Conservation (phyloP, 2,888 invertebrate species). For the Meta bourneti region DNA sequence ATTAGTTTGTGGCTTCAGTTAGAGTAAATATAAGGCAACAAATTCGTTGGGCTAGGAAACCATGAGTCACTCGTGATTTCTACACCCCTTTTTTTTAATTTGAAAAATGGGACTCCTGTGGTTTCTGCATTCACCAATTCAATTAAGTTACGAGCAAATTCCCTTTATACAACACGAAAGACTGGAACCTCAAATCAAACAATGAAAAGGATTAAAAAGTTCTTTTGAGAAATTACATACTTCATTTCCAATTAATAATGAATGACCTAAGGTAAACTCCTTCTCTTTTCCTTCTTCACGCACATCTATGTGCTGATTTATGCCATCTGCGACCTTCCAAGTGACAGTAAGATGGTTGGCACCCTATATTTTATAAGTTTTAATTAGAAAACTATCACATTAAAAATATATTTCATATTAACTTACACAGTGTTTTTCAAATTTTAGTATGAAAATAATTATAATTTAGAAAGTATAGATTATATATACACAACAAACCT, state of each 20-base stretch:
- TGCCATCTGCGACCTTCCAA: slow-evolving; percentile 97
- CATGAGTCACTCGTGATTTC: too few species aligned
- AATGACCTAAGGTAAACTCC: slow-evolving; percentile 94
- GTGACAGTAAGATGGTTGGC: slow-evolving; percentile 97
- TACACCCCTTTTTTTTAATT: too few species aligned
- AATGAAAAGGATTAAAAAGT: not conserved
- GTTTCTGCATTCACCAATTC: too few species aligned
- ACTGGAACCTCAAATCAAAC: too few species aligned
- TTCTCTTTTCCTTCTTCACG: slow-evolving; percentile 97
- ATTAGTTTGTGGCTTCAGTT: too few species aligned
- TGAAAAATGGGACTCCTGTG: too few species aligned
- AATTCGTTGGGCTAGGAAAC: too few species aligned
- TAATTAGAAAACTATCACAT: not conserved
- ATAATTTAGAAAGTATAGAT: not conserved
- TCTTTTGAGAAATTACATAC: slow-evolving; percentile 69
- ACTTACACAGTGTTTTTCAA: not conserved
- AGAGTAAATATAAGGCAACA: too few species aligned
- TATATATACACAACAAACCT: slow-evolving; percentile 83
- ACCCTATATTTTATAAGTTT: slow-evolving; percentile 83
- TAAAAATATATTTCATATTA: not conserved
- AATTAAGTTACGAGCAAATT: too few species aligned
- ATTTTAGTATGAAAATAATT: not conserved
- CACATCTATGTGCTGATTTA: slow-evolving; percentile 98
- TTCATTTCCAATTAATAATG: slow-evolving; percentile 89
- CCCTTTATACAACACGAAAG: too few species aligned